These are phyloP conservation scores for Gadopsis marmoratus DNA, from an alignment of 2,797 vertebrate species.

Conservation along the genomic window DNA sequence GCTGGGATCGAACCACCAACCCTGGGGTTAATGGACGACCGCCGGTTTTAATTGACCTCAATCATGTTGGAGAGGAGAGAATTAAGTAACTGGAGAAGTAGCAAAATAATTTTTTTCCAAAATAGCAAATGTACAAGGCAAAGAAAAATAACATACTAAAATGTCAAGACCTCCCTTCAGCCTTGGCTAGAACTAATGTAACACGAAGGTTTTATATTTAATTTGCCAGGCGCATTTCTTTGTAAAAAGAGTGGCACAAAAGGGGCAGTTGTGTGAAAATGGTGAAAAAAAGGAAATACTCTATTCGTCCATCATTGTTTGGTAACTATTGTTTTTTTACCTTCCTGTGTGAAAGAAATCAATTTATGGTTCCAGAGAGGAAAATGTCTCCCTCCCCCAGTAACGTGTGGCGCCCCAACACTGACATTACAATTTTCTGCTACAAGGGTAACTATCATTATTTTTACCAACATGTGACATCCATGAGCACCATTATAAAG, in stretches of 20 bases:
- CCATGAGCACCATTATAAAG: conserved; percentile 23
- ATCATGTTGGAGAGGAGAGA: not conserved
- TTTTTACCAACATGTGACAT: conserved; percentile 27
- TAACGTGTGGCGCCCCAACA: conserved; percentile 10
- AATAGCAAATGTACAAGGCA: not conserved
- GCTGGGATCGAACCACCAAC: no score
- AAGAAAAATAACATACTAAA: not conserved
- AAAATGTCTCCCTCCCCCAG: not conserved
- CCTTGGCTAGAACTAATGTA: not conserved
- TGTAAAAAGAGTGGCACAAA: conserved; percentile 12
- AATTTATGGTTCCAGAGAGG: not conserved
- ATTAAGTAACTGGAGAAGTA: not conserved
- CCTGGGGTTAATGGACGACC: no score
- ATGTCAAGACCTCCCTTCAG: not conserved
- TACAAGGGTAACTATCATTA: conserved; percentile 14
- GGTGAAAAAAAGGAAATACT: not conserved
- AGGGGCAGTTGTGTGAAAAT: not conserved
- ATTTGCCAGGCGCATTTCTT: not conserved
- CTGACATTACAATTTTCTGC: not conserved
- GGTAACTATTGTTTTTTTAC: not conserved
- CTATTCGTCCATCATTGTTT: not conserved
- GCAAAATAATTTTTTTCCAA: not conserved
- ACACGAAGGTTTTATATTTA: conserved; percentile 2
- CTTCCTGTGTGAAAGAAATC: not conserved
- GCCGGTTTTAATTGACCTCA: not conserved